Base-by-base conservation (phyloP, 2,888 invertebrate species). In the Cataglyphis cursor region DNA sequence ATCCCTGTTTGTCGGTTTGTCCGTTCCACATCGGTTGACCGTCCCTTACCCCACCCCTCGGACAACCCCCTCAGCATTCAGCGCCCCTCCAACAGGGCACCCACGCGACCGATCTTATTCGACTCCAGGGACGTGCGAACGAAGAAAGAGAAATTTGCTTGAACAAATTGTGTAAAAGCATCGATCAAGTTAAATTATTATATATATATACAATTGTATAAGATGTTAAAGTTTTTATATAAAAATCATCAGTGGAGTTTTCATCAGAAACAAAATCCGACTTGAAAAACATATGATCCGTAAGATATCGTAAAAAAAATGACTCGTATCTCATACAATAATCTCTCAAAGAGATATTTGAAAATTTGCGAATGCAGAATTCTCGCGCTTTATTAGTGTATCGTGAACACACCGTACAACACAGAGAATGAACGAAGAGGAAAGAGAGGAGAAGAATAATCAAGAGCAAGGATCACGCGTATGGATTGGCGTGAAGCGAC, bases 1-100 rank as follows among this genome's bases (percentile, higher is more conserved):
- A 94, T 94, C 94, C 94, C 94, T 93, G 91, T 83, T 82, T 75
- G 83, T 83, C 88, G 89, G 87, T 86, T 84, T 64, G 76, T 85
- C 81, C 82, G 84, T 80, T 81, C 83, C 85, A 74, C 82, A 51
- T 51, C 51, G 82, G 81, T 85, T 84, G 72, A 82, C 85, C 87
- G 81, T 85, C 75, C 72, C 85, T 66, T 76, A 75, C 72, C 84
- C 83, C 88, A 87, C 89, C 85, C 82, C 76, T 54, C 76, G 84
- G 48, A 68, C 87, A 80, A 80, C 88, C 89, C 81, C 81, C 87
- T 73, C 61, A 18, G 51, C 57, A 70, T 41, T 73, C 81, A 66
- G 76, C 59, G 83, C 86, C 85, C 88, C 86, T 85, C 88, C 87
- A 61, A 51, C 41, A 48, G 78, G 38, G 65, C 85, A 75, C 92